Conservation (phyloP, 2,888 invertebrate genomes). For the Meloe dianella region DNA sequence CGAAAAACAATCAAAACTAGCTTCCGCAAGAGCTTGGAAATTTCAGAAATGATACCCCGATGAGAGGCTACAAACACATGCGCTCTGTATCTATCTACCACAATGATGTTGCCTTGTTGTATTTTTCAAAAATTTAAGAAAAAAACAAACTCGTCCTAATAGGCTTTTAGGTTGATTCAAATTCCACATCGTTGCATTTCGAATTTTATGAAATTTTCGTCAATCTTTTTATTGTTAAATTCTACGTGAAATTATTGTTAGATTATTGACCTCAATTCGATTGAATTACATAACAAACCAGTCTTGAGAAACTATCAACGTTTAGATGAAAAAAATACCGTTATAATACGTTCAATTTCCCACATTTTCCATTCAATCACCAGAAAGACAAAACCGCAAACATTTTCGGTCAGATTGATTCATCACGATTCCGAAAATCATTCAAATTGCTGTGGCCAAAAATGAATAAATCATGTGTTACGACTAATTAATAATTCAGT, state of each 20-base stretch:
- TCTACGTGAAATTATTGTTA: not conserved
- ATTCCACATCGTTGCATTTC: not conserved
- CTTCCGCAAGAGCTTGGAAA: not conserved
- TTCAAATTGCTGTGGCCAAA: not conserved
- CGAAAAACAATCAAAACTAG: not conserved
- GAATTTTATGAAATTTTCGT: not conserved
- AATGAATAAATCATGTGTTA: not conserved
- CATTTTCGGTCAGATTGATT: not conserved
- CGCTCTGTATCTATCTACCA: not conserved
- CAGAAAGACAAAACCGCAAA: not conserved
- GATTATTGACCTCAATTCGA: slow-evolving; percentile 10
- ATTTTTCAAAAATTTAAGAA: not conserved
- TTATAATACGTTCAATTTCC: not conserved
- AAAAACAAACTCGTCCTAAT: not conserved
- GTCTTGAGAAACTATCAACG: not conserved
- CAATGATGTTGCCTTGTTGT: too few relatives aligned
- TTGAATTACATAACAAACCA: slow-evolving; percentile 5
- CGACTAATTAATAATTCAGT: not conserved
- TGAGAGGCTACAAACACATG: slow-evolving; percentile 11
- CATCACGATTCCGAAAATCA: not conserved
- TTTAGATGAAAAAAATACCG: not conserved
- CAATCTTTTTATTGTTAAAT: not conserved
- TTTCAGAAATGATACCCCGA: not conserved
- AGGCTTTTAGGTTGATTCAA: not conserved
- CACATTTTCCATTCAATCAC: not conserved